A percentile compares a stretch with the other conserved stretches of the same genome.
phyloP scores from a whole-genome alignment of 1,140 invertebrate genomes.

The Epicauta chinensis region DNA sequence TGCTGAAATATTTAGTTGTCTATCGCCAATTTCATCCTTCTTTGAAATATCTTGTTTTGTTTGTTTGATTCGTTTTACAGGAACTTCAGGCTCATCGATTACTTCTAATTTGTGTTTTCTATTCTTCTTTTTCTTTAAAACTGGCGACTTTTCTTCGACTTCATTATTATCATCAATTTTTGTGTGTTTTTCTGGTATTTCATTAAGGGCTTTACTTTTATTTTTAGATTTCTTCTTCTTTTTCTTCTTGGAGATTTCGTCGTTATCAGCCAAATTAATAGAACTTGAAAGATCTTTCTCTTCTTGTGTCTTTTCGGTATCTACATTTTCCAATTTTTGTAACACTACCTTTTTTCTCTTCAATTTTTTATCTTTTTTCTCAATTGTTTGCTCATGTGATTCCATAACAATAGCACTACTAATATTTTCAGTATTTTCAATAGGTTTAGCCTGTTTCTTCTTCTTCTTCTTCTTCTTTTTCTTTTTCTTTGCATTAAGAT shows the following conservation, averaged over 20 bases:
- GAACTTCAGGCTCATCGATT: background rate
- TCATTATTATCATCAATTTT: too few species aligned
- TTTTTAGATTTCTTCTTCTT: background rate
- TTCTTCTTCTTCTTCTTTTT: background rate
- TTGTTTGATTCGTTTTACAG: background rate
- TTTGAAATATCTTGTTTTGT: background rate
- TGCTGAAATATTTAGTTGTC: background rate
- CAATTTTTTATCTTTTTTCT: background rate
- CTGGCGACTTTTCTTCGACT: background rate
- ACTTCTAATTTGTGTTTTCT: background rate
- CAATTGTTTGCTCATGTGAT: background rate
- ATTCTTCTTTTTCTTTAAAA: background rate
- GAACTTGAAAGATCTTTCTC: background rate
- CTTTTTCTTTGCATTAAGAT: background rate
- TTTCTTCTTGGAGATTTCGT: background rate
- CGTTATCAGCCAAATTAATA: background rate
- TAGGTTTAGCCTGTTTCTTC: too few species aligned
- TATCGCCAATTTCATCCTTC: background rate
- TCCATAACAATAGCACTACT: background rate
- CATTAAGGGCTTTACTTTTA: background rate
- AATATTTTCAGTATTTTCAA: too few species aligned
- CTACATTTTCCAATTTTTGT: too few species aligned
- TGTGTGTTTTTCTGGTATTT: too few species aligned
- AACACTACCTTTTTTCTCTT: too few species aligned
- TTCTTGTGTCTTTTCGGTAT: background rate